Conservation (phyloP, 2,113 vertebrate species). For the Bubalus kerabau region DNA sequence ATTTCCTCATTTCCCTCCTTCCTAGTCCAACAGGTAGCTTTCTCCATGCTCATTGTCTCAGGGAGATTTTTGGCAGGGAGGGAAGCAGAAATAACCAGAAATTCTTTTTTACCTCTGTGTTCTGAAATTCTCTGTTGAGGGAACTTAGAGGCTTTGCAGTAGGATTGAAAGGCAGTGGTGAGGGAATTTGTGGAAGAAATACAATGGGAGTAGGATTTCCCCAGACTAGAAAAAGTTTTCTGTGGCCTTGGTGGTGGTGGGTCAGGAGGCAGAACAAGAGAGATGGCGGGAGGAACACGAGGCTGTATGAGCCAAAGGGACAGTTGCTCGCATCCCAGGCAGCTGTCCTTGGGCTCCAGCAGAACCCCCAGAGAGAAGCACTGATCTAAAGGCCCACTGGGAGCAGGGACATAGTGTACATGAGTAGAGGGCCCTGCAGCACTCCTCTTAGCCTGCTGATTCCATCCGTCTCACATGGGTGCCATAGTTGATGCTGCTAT, state of each 20-base stretch:
- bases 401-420: neutral
- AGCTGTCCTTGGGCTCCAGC: neutral
- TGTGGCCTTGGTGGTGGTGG: neutral
- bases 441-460: neutral
- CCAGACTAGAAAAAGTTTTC: neutral
- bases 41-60: neutral
- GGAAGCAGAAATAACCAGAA: neutral
- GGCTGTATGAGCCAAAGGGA: neutral
- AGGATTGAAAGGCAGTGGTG: neutral
- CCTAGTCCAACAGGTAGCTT: neutral
- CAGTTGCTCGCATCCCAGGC: fast-evolving
- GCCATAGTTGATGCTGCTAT: neutral
- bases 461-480: fast-evolving
- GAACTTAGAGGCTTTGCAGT: neutral
- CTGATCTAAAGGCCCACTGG: neutral
- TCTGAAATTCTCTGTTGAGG: neutral
- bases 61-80: neutral
- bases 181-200: neutral
- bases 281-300: neutral
- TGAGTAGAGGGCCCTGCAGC: neutral
- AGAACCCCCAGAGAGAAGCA: neutral
- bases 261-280: neutral
- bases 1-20: neutral
- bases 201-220: neutral
- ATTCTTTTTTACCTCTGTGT: neutral